Evolutionary conservation across 2,888 invertebrate genomes (phyloP).

Genomic region (Luperina nickerlii): DNA sequence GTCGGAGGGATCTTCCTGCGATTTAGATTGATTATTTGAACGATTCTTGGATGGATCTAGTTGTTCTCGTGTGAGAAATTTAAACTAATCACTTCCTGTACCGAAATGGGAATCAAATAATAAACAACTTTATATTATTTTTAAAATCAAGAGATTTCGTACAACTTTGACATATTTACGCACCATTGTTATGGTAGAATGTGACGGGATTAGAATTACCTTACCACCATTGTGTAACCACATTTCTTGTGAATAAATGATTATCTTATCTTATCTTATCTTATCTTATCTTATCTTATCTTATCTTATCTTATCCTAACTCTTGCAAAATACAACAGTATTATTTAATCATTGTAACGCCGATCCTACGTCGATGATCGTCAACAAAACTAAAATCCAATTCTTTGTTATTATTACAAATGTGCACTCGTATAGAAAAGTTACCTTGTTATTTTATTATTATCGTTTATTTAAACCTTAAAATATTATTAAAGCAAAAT

Average conservation of each 20-base stretch:
- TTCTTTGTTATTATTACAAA: conserved; percentile 12
- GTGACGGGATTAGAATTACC: too few species aligned
- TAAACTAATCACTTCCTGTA: not conserved
- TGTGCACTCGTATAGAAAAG: conserved; percentile 19
- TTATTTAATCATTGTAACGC: not conserved
- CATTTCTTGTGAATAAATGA: too few species aligned
- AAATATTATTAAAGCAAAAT: conserved; percentile 49
- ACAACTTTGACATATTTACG: too few species aligned
- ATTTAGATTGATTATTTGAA: conserved; percentile 39
- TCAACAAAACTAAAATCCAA: conserved; percentile 3
- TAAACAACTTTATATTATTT: too few species aligned
- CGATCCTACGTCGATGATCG: not conserved
- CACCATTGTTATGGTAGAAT: too few species aligned
- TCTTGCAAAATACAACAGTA: not conserved
- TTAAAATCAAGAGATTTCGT: too few species aligned
- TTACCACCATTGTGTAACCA: too few species aligned
- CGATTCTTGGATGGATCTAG: conserved; percentile 2
- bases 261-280: too few species aligned
- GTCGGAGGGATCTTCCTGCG: conserved; percentile 13
- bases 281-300: too few species aligned
- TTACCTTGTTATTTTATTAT: conserved; percentile 38
- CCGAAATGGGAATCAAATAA: not conserved
- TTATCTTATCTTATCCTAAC: too few species aligned
- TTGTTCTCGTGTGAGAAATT: conserved; percentile 2
- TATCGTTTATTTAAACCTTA: conserved; percentile 45